Conservation (phyloP, 2,797 vertebrate genomes). For the Chloroceryle inda region DNA sequence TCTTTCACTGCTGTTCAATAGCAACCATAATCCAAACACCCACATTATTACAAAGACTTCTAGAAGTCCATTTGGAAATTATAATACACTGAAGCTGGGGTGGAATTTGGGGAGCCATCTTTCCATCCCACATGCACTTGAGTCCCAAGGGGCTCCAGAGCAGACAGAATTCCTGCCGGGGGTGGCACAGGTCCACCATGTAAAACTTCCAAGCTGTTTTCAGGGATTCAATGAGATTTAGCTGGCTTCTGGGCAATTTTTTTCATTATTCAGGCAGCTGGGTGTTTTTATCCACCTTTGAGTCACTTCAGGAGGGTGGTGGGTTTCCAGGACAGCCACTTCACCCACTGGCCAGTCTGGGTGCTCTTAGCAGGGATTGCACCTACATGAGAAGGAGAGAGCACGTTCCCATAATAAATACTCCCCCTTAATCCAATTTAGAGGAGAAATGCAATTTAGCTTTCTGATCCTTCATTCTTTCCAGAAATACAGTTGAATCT, state of each 20-base stretch:
- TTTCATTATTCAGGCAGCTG: background rate
- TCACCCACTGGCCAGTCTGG: rapidly evolving
- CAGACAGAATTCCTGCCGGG: rapidly evolving
- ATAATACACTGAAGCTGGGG: background rate
- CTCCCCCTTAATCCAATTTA: background rate
- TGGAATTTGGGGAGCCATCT: background rate
- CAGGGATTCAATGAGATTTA: background rate
- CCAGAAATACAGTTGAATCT: background rate
- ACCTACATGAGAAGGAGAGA: background rate
- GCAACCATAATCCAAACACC: background rate
- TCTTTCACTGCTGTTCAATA: background rate
- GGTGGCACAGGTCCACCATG: background rate
- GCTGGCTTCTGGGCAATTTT: background rate
- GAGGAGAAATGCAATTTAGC: background rate
- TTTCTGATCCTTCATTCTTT: background rate
- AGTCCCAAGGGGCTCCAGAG: background rate
- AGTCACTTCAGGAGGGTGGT: background rate
- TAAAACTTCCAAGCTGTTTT: background rate
- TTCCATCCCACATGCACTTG: rapidly evolving
- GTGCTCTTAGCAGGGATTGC: background rate
- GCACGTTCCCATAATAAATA: background rate
- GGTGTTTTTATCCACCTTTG: background rate
- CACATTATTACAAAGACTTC: background rate
- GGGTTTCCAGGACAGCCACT: background rate
- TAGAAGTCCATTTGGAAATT: background rate